Evolutionary conservation across 2,113 vertebrate genomes (phyloP).

Genomic region (Esox niger): DNA sequence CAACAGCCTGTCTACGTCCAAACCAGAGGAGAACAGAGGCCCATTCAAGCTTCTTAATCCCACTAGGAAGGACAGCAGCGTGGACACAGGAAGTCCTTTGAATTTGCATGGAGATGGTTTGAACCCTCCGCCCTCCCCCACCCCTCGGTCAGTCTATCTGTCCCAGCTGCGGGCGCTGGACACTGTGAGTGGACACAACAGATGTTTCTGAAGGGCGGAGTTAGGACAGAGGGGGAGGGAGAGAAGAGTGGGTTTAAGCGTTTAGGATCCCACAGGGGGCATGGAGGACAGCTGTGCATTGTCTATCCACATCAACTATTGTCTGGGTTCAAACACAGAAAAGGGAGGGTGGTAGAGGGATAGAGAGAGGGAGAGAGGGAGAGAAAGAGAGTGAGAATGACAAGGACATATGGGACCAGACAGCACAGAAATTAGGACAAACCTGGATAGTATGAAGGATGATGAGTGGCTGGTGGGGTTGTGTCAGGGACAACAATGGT

Average conservation of each 20-base stretch:
- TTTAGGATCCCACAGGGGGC: slow-evolving; percentile 13
- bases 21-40: slow-evolving; percentile 1
- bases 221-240: background rate
- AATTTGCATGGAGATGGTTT: slow-evolving; percentile 39
- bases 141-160: background rate
- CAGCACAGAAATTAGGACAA: slow-evolving; percentile 36
- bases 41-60: slow-evolving; percentile 2
- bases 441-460: slow-evolving; percentile 17
- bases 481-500: slow-evolving; percentile 29
- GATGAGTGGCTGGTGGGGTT: slow-evolving; percentile 24
- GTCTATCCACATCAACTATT: slow-evolving; percentile 44
- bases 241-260: background rate
- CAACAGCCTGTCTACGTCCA: background rate
- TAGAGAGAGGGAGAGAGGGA: background rate
- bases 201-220: slow-evolving; percentile 37
- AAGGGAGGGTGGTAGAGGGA: slow-evolving; percentile 33
- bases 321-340: slow-evolving; percentile 21
- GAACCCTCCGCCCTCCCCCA: slow-evolving; percentile 1
- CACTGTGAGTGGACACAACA: slow-evolving; percentile 39
- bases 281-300: slow-evolving; percentile 46
- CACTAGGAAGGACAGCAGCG: slow-evolving; percentile 7
- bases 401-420: slow-evolving; percentile 55
- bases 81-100: slow-evolving; percentile 29
- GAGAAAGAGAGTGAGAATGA: slow-evolving; percentile 46
- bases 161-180: slow-evolving; percentile 1